A percentile compares a stretch with the other conserved stretches of the same genome.
These are phyloP conservation scores for Fulmarus glacialis DNA, from an alignment of 2,113 vertebrate species.

Conservation along the genomic window DNA sequence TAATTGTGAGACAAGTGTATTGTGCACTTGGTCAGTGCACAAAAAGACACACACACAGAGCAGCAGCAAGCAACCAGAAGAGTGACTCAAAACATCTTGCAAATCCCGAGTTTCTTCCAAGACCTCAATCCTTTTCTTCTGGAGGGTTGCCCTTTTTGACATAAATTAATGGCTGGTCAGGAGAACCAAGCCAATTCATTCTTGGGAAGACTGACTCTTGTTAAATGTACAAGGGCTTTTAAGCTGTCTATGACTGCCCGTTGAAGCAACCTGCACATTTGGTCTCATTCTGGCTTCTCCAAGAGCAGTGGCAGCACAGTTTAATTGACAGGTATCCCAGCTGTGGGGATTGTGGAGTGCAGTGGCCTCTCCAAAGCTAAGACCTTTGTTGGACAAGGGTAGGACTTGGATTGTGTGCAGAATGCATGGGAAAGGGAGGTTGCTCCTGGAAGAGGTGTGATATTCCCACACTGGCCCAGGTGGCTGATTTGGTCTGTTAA, in stretches of 20 bases:
- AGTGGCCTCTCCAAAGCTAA: neutral
- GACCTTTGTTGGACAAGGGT: rapidly evolving
- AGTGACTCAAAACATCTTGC: neutral
- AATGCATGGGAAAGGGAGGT: neutral
- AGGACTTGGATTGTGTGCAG: neutral
- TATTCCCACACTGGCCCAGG: neutral
- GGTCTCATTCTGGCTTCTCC: neutral
- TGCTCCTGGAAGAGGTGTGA: neutral
- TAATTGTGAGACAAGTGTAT: too few relatives aligned
- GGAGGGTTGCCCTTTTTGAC: neutral
- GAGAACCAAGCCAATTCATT: neutral
- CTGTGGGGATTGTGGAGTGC: neutral
- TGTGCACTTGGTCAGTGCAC: neutral
- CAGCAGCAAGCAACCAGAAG: neutral
- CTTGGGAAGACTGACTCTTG: neutral
- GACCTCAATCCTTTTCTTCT: neutral
- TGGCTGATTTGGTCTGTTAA: neutral
- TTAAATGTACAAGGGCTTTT: neutral
- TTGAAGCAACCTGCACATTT: neutral
- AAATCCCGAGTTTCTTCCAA: neutral
- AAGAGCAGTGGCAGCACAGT: neutral
- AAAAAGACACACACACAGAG: neutral
- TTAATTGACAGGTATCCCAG: neutral
- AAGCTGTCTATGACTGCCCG: rapidly evolving
- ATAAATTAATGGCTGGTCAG: neutral